Evolutionary conservation across 2,888 invertebrate genomes (phyloP), one percentile per base, ranked within the genome.

Genomic region (Notodonta ziczac): DNA sequence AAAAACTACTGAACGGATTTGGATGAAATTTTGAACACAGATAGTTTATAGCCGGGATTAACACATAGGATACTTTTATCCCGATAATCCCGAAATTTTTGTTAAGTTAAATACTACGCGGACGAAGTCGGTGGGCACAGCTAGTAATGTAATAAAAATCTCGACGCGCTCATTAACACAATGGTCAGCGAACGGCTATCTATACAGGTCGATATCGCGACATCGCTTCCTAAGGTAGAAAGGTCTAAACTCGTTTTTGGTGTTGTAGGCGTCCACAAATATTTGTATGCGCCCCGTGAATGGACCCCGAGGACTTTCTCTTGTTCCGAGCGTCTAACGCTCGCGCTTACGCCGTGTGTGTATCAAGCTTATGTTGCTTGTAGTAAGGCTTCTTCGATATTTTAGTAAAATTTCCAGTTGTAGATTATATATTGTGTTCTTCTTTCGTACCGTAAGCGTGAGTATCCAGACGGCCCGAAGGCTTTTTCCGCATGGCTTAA

Each of bases 261-360:
- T 88, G 77, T 89, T 82, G 90, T 85, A 88, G 90, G 88, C 86
- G 89, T 88, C 83, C 82, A 89, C 90, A 91, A 91, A 93, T 92
- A 93, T 93, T 93, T 92, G 93, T 93, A 93, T 93, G 91, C 92
- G 86, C 82, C 85, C 87, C 90, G 92, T 92, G 93, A 93, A 93
- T 93, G 91, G 89, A 83, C 87, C 79, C 83, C 83, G 89, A 90
- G 87, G 91, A 93, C 93, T 93, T 93, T 93, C 93, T 91, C 93
- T 89, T 79, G 78, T 75, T 78, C 76, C 74, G 76, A 82, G 84
- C 85, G 85, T 88, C 87, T 88, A 85, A 84, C 86, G 83, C 85
- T 78, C 81, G 80, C 85, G 72, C 58, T 69, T 66, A 62, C 58
- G 60, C 73, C 67, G 74, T 77, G 72, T 77, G 66, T 77, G 74